phyloP scores from a whole-genome alignment of 1,140 invertebrate genomes.

The Drosophila navojoa region DNA sequence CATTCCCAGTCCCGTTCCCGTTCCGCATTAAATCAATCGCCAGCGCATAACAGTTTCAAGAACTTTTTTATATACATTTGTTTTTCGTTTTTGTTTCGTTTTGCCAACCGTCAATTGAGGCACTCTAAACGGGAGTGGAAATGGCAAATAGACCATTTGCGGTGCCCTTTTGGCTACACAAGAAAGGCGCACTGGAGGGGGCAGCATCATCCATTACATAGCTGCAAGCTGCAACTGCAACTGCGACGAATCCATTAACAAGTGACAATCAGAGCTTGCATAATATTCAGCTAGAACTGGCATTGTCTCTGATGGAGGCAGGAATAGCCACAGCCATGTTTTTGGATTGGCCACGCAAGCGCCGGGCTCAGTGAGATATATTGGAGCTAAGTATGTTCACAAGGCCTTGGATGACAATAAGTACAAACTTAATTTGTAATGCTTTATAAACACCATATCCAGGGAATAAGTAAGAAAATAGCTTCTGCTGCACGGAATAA shows the following conservation, averaged over 20 bases:
- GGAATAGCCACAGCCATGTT: neutral
- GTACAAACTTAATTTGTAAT: no score
- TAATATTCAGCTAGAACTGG: neutral
- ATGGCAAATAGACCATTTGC: constrained; percentile 34
- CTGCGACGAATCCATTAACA: constrained; percentile 18
- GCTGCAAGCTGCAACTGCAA: neutral
- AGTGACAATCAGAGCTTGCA: constrained; percentile 11
- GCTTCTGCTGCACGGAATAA: no score
- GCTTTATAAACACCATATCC: no score
- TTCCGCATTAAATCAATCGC: constrained; percentile 66
- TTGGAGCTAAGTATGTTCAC: no score
- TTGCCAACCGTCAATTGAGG: constrained; percentile 36
- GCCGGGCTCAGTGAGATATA: no score
- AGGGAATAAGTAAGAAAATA: no score
- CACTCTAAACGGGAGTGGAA: constrained; percentile 46
- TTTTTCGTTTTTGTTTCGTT: neutral
- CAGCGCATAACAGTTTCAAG: constrained; percentile 38
- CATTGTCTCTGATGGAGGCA: neutral
- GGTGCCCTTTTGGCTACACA: constrained; percentile 13
- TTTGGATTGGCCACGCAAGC: no score
- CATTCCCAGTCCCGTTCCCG: constrained; percentile 34
- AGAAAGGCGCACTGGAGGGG: neutral
- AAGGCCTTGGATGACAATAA: no score
- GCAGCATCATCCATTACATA: neutral
- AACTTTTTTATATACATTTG: constrained; percentile 22